Evolutionary conservation across 2,797 vertebrate genomes (phyloP).

Genomic region (Danio kyathit): DNA sequence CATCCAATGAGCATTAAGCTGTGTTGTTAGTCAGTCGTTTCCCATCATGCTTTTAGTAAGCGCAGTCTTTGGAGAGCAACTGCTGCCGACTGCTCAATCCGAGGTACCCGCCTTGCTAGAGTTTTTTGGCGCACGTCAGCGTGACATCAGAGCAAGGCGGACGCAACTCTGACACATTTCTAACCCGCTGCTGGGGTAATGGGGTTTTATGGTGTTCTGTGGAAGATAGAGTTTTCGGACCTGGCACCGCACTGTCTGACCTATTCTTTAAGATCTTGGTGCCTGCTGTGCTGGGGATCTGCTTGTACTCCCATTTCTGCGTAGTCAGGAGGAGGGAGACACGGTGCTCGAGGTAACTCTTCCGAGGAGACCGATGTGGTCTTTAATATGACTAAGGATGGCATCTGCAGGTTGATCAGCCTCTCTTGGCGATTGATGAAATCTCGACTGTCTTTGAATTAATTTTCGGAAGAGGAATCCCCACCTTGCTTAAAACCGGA

Average conservation of each 20-base stretch:
- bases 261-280: slow-evolving; percentile 26
- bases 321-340: slow-evolving; percentile 36
- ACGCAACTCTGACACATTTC: too few relatives aligned
- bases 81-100: too few relatives aligned
- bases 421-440: background rate
- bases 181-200: too few relatives aligned
- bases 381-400: background rate
- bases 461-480: slow-evolving; percentile 36
- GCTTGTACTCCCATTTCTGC: background rate
- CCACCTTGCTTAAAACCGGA: too few relatives aligned
- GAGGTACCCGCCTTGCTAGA: too few relatives aligned
- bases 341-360: slow-evolving; percentile 31
- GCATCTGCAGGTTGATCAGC: slow-evolving; percentile 6
- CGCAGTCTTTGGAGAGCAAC: too few relatives aligned
- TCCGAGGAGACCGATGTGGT: slow-evolving; percentile 28
- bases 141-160: too few relatives aligned
- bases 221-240: background rate
- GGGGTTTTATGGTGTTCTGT: too few relatives aligned
- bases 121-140: too few relatives aligned
- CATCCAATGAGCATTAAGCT: too few relatives aligned
- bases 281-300: slow-evolving; percentile 41
- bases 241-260: background rate
- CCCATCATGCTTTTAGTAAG: too few relatives aligned
- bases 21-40: too few relatives aligned
- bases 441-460: background rate